Base-by-base conservation (phyloP, 2,888 invertebrate species). In the Lasioglossum pauxillum region DNA sequence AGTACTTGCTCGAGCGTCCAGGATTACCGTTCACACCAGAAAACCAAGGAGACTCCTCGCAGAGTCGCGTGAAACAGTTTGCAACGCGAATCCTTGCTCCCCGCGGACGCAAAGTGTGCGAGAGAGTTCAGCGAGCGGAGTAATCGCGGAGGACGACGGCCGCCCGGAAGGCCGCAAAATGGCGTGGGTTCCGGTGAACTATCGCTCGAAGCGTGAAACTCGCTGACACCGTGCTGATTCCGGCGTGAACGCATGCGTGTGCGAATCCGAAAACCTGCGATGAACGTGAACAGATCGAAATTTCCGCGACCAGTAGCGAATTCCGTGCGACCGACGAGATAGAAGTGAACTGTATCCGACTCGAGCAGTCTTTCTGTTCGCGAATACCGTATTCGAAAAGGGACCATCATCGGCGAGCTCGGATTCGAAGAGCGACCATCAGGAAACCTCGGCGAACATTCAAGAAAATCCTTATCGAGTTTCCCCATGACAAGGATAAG, bases 131-230 rank as follows among this genome's bases (percentile, higher is more conserved):
- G 69, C 19, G 38, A 38, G 67, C 19, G 27, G 35, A 67, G 19
- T 23, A 23, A 38, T 23, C 19, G 38, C 27, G 12, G 72, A 73
- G 57, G 64, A 69, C 71, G 57, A 46, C 74, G 74, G 23, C 67
- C n/a, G 27, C 14, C 31, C 41, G 31, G 71, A 71, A 49, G 44
- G 35, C 57, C 31, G 72, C 82, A 85, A 88, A 87, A 88, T 88
- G 87, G 83, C 88, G 83, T 73, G 82, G 83, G 46, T 77, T 73
- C 67, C 69, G 78, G 78, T 46, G 35, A 72, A 35, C 67, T 49
- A 2, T 73, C 46, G 19, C 10, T 23, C 67, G n/a, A 41, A 44
- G 14, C n/a, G 85, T 12, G 49, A 35, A 72, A 73, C 72, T 46
- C 23, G 38, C 38, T 67, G 74, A 72, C 3, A 31, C 27, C 35